Percentiles rank a stretch among this genome's conserved stretches.
These are phyloP conservation scores for Pseudomugil tenellus DNA, from an alignment of 2,797 vertebrate species.

Conservation along the genomic window DNA sequence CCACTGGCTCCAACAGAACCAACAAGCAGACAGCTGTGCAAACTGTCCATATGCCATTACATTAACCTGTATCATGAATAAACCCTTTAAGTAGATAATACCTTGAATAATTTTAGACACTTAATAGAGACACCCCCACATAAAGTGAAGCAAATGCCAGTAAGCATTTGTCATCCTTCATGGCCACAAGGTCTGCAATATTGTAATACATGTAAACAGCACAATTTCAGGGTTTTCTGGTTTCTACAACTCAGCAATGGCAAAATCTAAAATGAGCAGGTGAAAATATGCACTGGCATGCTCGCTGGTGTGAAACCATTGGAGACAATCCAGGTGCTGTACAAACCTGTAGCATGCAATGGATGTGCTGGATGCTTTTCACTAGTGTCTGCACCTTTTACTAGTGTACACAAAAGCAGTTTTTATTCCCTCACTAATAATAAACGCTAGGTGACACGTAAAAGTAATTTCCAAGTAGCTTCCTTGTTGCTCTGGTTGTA, in stretches of 20 bases:
- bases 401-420: conserved; percentile 16
- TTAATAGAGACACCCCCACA: conserved; percentile 74
- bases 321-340: conserved; percentile 70
- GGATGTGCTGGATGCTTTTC: conserved; percentile 39
- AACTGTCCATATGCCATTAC: conserved; percentile 56
- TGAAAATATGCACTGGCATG: conserved; percentile 80
- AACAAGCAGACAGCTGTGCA: conserved; percentile 72
- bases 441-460: conserved; percentile 32
- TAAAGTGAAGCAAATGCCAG: conserved; percentile 75
- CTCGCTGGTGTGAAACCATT: conserved; percentile 69
- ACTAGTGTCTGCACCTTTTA: conserved; percentile 21
- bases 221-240: conserved; percentile 85
- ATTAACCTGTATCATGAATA: conserved; percentile 65
- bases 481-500: conserved; percentile 53
- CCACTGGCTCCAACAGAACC: conserved; percentile 43
- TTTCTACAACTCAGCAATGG: conserved; percentile 80
- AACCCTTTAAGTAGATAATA: conserved; percentile 69
- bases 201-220: conserved; percentile 86
- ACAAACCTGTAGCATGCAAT: conserved; percentile 60
- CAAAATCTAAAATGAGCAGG: conserved; percentile 83
- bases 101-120: conserved; percentile 74
- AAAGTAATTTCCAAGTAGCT: conserved; percentile 46
- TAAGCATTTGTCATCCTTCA: conserved; percentile 80
- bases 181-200: conserved; percentile 72
- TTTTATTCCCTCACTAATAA: conserved; percentile 1